Base-by-base conservation (phyloP, 2,888 invertebrate genomes). In the Schrankia costaestrigalis region DNA sequence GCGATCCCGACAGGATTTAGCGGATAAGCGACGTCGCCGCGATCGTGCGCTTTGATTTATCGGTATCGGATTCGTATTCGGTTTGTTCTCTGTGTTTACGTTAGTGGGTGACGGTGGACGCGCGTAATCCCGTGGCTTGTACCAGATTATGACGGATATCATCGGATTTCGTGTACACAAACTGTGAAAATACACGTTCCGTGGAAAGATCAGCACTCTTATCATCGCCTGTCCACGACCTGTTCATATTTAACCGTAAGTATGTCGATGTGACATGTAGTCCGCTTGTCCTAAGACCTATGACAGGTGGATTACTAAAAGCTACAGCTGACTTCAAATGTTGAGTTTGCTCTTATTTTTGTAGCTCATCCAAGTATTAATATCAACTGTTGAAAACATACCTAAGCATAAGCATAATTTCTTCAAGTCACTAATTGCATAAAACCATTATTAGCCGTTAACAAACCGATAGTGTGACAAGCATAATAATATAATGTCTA, bases 1-100 rank as follows among this genome's bases (percentile, higher is more conserved):
- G 86, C 85, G 85, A 86, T 85, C 84, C 85, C 81, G 79, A 75
- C 82, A 82, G 86, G 88, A 85, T 86, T 89, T 88, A 85, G 76
- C 85, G 87, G 87, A 84, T 85, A 78, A 82, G 74, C 79, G 77
- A 77, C 80, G 78, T 74, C 81, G 82, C 76, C 77, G 83, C 79
- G 78, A 81, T 82, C 83, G 84, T 78, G 82, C 75, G 79, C 85
- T 87, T 84, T 86, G 86, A 87, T 87, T 86, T 87, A 87, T 87
- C 83, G 85, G 78, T 83, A 82, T 81, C 83, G 78, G 80, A 81
- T 77, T 74, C 72, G 73, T 67, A 71, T 75, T 70, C 68, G 75
- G 75, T 76, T 78, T 73, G 78, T 78, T 78, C 71, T 73, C 77
- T 78, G 75, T 87, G 87, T 86, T 86, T 85, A 85, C 83, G 82